Evolutionary conservation across 2,797 vertebrate genomes (phyloP).

Genomic region (Paramormyrops hopkinsi): DNA sequence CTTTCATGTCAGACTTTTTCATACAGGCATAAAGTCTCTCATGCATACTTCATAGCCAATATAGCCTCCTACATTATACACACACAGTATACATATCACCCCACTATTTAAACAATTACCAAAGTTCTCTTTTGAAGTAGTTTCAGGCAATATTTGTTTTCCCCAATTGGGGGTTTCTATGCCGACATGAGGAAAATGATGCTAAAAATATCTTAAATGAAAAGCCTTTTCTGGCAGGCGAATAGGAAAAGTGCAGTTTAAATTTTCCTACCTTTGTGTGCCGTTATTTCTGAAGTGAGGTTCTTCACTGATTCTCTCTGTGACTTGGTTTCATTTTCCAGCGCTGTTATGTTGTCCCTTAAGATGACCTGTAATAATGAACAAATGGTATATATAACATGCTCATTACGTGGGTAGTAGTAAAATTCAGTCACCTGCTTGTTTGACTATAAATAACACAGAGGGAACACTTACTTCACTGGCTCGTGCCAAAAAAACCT

Average conservation of each 20-base stretch:
- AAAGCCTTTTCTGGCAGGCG: conserved; percentile 52
- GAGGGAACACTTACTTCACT: not conserved
- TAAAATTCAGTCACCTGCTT: not conserved
- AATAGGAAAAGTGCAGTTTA: conserved; percentile 31
- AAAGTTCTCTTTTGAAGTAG: not conserved
- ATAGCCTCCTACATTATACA: not conserved
- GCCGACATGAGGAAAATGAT: conserved; percentile 44
- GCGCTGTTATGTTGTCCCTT: conserved; percentile 45
- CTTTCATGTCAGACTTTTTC: not conserved
- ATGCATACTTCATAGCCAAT: not conserved
- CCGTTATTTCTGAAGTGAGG: conserved; percentile 45
- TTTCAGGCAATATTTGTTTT: conserved; percentile 45
- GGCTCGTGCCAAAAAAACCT: conserved; percentile 19
- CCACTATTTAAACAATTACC: not conserved
- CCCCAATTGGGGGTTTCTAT: conserved; percentile 41
- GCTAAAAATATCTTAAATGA: conserved; percentile 52
- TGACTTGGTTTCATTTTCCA: conserved; percentile 42
- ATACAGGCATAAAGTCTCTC: not conserved
- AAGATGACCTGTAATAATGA: conserved; percentile 45
- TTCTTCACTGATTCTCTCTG: conserved; percentile 45
- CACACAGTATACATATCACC: not conserved
- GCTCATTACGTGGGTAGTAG: not conserved
- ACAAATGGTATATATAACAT: not conserved
- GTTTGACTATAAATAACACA: not conserved
- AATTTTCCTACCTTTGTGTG: conserved; percentile 61